Percentiles rank a stretch among this genome's conserved stretches.
phyloP scores from a whole-genome alignment of 1,140 invertebrate species.

The Drepana arcuata region DNA sequence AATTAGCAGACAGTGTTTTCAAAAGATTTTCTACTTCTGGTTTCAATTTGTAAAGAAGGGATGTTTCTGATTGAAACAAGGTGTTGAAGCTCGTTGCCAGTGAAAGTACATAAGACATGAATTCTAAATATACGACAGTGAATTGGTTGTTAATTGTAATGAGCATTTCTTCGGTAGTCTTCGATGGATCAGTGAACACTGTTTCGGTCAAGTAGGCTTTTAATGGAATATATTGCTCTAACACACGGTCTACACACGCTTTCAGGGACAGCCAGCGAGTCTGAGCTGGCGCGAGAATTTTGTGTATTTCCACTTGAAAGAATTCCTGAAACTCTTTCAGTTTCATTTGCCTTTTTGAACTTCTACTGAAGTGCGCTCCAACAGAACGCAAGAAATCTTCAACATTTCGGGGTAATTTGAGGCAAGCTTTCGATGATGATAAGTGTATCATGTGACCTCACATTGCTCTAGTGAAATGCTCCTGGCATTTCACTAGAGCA shows the following conservation, averaged over 20 bases:
- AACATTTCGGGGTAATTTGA: conserved; percentile 20
- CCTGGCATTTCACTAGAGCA: conserved; percentile 34
- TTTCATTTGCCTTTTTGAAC: conserved; percentile 22
- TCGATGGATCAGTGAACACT: conserved; percentile 35
- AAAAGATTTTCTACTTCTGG: conserved; percentile 13
- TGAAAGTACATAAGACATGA: conserved; percentile 5
- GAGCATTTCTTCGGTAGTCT: conserved; percentile 35
- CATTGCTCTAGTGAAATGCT: no score
- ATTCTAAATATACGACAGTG: conserved; percentile 4
- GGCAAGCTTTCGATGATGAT: conserved; percentile 28
- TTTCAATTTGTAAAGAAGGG: conserved; percentile 9
- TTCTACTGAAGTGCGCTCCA: conserved; percentile 29
- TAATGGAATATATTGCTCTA: conserved; percentile 37
- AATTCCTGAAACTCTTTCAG: conserved; percentile 45
- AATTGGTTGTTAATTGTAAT: conserved; percentile 27
- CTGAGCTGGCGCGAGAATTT: conserved; percentile 30
- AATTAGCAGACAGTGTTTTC: conserved; percentile 12
- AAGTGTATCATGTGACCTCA: conserved; percentile 35
- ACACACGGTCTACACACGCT: conserved; percentile 31
- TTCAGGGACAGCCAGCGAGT: conserved; percentile 50
- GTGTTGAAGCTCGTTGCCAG: conserved; percentile 12
- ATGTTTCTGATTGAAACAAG: conserved; percentile 14
- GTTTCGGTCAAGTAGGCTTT: conserved; percentile 31
- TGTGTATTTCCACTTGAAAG: conserved; percentile 31
- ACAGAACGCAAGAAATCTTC: conserved; percentile 13